Conservation (phyloP, 53 echinoderm and acorn worm genomes). For the Paracentrotus lividus region DNA sequence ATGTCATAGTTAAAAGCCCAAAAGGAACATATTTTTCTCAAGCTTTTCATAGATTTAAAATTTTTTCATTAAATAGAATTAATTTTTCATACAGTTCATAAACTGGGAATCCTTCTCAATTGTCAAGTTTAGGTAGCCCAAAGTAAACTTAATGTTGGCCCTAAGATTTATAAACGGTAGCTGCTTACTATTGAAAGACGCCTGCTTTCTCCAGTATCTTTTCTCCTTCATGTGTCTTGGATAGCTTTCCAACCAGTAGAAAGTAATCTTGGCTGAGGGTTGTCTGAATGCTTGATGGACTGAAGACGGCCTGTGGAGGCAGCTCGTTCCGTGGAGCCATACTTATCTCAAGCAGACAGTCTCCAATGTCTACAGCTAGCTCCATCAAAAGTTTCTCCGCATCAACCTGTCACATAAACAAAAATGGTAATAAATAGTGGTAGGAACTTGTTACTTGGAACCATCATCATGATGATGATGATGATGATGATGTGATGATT, state of each 20-base stretch:
- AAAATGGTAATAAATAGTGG: not conserved
- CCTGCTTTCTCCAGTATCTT: slow-evolving; percentile 92
- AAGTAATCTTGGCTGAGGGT: slow-evolving; percentile 97
- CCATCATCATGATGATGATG: not conserved
- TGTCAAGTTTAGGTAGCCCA: too few species aligned
- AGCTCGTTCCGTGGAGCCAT: slow-evolving; percentile 80
- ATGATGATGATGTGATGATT: not conserved
- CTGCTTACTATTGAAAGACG: slow-evolving; percentile 95
- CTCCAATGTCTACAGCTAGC: slow-evolving; percentile 89
- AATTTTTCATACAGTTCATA: too few species aligned
- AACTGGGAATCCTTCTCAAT: too few species aligned
- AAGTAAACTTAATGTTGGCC: too few species aligned
- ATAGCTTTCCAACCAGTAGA: slow-evolving; percentile 89
- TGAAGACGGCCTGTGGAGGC: slow-evolving; percentile 91
- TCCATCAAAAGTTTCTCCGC: slow-evolving; percentile 85
- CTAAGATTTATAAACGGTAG: too few species aligned
- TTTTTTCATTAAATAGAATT: not conserved
- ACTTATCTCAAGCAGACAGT: slow-evolving; percentile 92
- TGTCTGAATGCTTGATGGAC: slow-evolving; percentile 81
- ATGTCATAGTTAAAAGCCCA: too few species aligned
- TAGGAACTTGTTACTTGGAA: too few species aligned
- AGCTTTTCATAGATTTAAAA: not conserved
- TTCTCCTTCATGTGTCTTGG: slow-evolving; percentile 85
- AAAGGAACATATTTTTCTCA: too few species aligned
- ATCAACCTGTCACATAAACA: slow-evolving; percentile 74